Evolutionary conservation across 2,797 vertebrate genomes (phyloP).

Genomic region (Micromesistius poutassou): DNA sequence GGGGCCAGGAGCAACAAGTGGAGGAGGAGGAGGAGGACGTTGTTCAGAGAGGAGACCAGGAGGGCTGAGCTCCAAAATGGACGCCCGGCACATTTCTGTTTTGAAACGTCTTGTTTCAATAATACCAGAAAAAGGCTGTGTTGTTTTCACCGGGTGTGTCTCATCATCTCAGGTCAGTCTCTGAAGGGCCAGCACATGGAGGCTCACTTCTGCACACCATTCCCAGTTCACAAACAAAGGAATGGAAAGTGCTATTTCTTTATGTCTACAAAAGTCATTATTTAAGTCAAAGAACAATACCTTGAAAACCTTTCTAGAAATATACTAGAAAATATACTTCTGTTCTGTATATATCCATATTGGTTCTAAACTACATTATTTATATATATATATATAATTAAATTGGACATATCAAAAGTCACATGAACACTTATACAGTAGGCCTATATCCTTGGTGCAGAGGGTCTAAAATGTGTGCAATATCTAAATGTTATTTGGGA

Average conservation of each 20-base stretch:
- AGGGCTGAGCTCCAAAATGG: constrained; percentile 21
- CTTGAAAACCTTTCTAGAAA: neutral
- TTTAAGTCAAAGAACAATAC: neutral
- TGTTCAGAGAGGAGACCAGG: constrained; percentile 37
- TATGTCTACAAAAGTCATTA: too few species aligned
- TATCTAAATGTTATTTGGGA: too few species aligned
- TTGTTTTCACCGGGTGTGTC: neutral
- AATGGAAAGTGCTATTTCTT: too few species aligned
- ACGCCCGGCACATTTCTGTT: neutral
- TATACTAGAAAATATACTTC: too few species aligned
- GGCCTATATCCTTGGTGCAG: neutral
- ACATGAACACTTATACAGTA: neutral
- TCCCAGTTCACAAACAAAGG: too few species aligned
- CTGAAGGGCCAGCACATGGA: too few species aligned
- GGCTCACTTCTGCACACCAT: too few species aligned
- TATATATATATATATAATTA: neutral
- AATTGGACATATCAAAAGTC: neutral
- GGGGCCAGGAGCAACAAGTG: constrained; percentile 56
- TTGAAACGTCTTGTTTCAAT: neutral
- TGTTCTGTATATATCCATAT: too few species aligned
- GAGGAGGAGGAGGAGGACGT: constrained; percentile 43
- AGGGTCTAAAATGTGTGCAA: neutral
- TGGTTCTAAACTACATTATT: neutral
- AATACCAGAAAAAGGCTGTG: neutral
- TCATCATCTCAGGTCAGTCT: neutral